These are phyloP conservation scores for Dromius quadrimaculatus DNA, from an alignment of 2,888 invertebrate genomes.

Conservation along the genomic window DNA sequence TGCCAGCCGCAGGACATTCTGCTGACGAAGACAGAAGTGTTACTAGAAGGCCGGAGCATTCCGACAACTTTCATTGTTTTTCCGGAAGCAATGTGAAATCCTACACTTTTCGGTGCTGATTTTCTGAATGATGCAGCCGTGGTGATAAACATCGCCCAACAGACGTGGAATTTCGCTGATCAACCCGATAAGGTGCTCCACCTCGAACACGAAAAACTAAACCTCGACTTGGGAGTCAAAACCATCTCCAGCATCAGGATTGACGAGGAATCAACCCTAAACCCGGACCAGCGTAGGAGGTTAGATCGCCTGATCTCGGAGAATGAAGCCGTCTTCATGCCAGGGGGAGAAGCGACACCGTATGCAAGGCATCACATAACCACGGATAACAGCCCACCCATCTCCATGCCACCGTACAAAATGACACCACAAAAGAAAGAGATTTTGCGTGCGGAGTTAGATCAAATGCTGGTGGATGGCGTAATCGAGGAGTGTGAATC, in stretches of 20 bases:
- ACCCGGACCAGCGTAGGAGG: neutral
- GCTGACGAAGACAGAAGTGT: neutral
- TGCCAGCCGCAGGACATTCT: too few relatives aligned
- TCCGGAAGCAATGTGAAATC: neutral
- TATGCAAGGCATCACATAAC: slow-evolving; percentile 56
- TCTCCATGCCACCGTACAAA: too few relatives aligned
- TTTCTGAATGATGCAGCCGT: neutral
- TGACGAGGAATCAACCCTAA: neutral
- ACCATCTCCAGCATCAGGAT: neutral
- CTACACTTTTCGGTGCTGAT: neutral
- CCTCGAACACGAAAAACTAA: neutral
- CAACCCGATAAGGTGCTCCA: neutral
- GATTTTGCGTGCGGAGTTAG: too few relatives aligned
- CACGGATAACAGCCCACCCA: slow-evolving; percentile 57
- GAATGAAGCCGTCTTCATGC: neutral
- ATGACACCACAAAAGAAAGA: too few relatives aligned
- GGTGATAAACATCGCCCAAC: neutral
- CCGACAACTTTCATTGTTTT: neutral
- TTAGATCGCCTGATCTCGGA: neutral
- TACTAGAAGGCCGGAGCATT: neutral
- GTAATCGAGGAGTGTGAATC: too few relatives aligned
- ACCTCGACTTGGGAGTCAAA: too few relatives aligned
- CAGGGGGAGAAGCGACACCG: slow-evolving; percentile 5
- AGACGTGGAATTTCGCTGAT: neutral
- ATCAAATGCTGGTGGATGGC: too few relatives aligned